A percentile compares a stretch with the other conserved stretches of the same genome.
Conservation (phyloP, 1,140 invertebrate species). For the Philaenus spumarius region DNA sequence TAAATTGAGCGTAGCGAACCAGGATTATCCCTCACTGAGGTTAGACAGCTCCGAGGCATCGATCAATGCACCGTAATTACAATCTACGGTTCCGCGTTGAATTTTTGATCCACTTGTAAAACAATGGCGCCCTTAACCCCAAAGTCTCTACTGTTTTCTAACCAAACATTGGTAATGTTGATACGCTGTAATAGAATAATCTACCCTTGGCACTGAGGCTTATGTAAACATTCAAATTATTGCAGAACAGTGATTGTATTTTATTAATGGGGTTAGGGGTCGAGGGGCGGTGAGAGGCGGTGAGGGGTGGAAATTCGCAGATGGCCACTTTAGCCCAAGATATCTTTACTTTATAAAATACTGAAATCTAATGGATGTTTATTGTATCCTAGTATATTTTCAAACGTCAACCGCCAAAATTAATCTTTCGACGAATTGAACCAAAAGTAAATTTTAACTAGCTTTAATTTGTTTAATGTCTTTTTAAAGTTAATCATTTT, state of each 20-base stretch:
- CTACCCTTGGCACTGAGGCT: conserved; percentile 32
- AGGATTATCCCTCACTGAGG: too few relatives aligned
- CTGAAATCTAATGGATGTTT: too few relatives aligned
- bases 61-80: conserved; percentile 43
- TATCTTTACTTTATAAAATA: too few relatives aligned
- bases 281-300: neutral
- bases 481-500: too few relatives aligned
- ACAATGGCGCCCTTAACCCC: conserved; percentile 20
- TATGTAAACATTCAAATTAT: conserved; percentile 18
- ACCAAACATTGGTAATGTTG: conserved; percentile 46
- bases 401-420: too few relatives aligned
- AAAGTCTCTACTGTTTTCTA: conserved; percentile 40
- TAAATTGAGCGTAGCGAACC: too few relatives aligned
- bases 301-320: too few relatives aligned
- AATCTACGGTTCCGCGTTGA: conserved; percentile 38
- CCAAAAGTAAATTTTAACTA: too few relatives aligned
- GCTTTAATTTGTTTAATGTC: too few relatives aligned
- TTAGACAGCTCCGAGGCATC: conserved; percentile 18
- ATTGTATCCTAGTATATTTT: too few relatives aligned
- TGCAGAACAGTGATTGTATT: conserved; percentile 15
- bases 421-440: too few relatives aligned
- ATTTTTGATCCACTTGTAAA: conserved; percentile 48
- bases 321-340: too few relatives aligned
- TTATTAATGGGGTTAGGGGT: conserved; percentile 13
- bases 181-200: conserved; percentile 51